A percentile compares a stretch with the other conserved stretches of the same genome.
phyloP scores from a whole-genome alignment of 2,888 invertebrate species.

The Melieria crassipennis region DNA sequence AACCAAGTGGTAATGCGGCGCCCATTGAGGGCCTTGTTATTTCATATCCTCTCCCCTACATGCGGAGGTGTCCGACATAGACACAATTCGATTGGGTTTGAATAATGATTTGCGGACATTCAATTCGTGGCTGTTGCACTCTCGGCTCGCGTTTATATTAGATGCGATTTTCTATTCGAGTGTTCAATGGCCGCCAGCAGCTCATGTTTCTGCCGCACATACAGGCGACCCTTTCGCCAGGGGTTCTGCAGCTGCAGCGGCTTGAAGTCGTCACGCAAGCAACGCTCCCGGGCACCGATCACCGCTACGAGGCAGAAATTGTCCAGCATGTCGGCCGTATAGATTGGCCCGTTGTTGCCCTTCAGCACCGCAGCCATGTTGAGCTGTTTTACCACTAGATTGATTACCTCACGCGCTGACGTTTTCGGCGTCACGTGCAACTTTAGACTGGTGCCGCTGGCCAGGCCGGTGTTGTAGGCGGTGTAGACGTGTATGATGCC shows the following conservation, averaged over 20 bases:
- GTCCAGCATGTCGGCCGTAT: slow-evolving; percentile 81
- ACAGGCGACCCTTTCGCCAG: slow-evolving; percentile 93
- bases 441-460: slow-evolving; percentile 91
- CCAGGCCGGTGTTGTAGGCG: slow-evolving; percentile 94
- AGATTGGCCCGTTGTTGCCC: slow-evolving; percentile 86
- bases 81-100: too few species aligned
- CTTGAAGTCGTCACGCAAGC: slow-evolving; percentile 92
- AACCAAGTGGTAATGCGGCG: too few species aligned
- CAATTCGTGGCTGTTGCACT: too few species aligned
- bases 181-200: slow-evolving; percentile 88
- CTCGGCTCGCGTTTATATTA: slow-evolving; percentile 53
- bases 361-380: slow-evolving; percentile 92
- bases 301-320: slow-evolving; percentile 96
- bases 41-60: too few species aligned
- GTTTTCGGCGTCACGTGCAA: slow-evolving; percentile 93
- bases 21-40: too few species aligned
- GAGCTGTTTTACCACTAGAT: slow-evolving; percentile 93
- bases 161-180: slow-evolving; percentile 80
- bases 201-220: slow-evolving; percentile 91
- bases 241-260: slow-evolving; percentile 94
- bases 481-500: slow-evolving; percentile 84
- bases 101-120: too few species aligned
- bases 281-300: slow-evolving; percentile 93
- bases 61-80: too few species aligned
- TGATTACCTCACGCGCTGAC: slow-evolving; percentile 93